Evolutionary conservation across 1,140 invertebrate genomes (phyloP), one percentile per base, ranked within the genome.

Genomic region (Diachasma alloeum): DNA sequence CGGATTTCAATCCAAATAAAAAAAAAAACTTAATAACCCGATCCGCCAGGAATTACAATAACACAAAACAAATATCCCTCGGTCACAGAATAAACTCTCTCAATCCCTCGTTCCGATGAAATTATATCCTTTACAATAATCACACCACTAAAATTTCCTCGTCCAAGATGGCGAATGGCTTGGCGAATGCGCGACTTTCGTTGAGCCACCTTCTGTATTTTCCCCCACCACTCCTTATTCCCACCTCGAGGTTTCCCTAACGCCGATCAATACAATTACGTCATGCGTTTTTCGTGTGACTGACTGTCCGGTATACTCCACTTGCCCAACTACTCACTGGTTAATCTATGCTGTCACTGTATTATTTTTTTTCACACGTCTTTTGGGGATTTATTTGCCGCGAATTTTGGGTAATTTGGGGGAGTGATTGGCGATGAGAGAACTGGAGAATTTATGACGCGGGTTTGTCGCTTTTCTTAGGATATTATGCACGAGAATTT

Each of bases 261-360:
- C 82, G 82, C 56, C 88, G 91, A 92, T 92, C 91, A 92, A 92
- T 92, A 92, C 87, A 89, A 89, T 91, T 91, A 92, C 91, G 91
- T 92, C 91, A 92, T 87, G 85, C 83, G 81, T 75, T 67, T 26
- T 17, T 4, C 31, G 17, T 26, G 59, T 26, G 53, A 56, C 24
- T 31, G 4, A 31, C 19, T 31, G 24, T 31, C 6, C 19, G 5
- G 13, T 63, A 63, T 63, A 63, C 59, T 63, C 59, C 59, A 63
- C 59, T 63, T 19, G 15, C 9, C n/a, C 59, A 8, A 22, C 19
- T 24, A 31, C 59, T 10, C 19, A 53, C 24, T 63, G 24, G 3
- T 11, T 26, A 19, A 75, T 36, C 24, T 75, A 44, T 66, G 39
- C 67, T 67, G 48, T 56, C 48, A 56, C 48, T 36, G 10, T 66